Percentiles rank a stretch among this genome's conserved stretches.
These are phyloP conservation scores for Apis mellifera DNA, from an alignment of 1,140 invertebrate genomes.

Conservation along the genomic window DNA sequence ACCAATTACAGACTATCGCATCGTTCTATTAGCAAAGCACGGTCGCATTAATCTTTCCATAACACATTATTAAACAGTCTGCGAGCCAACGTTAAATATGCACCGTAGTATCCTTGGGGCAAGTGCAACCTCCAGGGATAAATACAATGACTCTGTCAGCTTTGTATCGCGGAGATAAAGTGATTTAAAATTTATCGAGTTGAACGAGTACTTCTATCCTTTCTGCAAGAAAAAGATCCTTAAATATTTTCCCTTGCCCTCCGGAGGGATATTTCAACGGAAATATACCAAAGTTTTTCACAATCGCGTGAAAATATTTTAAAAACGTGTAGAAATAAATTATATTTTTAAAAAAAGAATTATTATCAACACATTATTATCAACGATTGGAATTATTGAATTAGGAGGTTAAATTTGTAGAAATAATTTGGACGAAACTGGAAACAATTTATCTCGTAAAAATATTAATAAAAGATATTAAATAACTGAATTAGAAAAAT, in stretches of 20 bases:
- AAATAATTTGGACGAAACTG: too few species aligned
- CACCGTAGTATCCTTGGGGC: neutral
- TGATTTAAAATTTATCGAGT: slow-evolving; percentile 31
- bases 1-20: neutral
- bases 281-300: neutral
- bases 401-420: too few species aligned
- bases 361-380: neutral
- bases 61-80: neutral
- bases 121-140: neutral
- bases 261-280: neutral
- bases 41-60: neutral
- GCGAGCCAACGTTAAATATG: neutral
- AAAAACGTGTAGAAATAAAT: neutral
- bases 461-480: too few species aligned
- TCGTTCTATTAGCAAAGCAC: neutral
- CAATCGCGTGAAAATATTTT: neutral
- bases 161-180: slow-evolving; percentile 29
- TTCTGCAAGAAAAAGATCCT: neutral
- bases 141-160: slow-evolving; percentile 22
- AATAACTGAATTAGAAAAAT: too few species aligned
- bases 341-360: neutral
- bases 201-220: neutral
- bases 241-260: slow-evolving; percentile 14
- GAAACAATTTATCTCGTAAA: too few species aligned
- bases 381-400: neutral